Evolutionary conservation across 2,797 vertebrate species (phyloP).

Genomic region (Myoxocephalus aenaeus): DNA sequence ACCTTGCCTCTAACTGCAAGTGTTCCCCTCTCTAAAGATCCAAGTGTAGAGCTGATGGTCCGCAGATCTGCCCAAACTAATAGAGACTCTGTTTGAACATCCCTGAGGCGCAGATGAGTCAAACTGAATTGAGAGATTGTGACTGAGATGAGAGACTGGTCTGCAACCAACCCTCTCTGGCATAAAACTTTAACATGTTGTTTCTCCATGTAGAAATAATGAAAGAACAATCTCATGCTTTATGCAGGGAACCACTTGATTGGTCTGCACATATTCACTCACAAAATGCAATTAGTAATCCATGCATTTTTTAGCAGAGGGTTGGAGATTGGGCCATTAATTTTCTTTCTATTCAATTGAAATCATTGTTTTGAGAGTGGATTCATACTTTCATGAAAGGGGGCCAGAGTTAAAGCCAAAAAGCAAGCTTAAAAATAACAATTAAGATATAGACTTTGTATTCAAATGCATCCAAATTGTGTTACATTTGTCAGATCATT

Average conservation of each 20-base stretch:
- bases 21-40: background rate
- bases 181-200: slow-evolving; percentile 9
- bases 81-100: background rate
- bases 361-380: background rate
- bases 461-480: background rate
- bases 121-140: background rate
- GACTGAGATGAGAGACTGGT: background rate
- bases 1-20: background rate
- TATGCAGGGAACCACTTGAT: background rate
- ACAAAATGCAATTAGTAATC: background rate
- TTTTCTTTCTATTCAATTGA: background rate
- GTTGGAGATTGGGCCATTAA: background rate
- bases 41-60: background rate
- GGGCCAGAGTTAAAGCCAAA: background rate
- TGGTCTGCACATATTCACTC: background rate
- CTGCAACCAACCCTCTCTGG: background rate
- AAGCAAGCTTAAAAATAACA: background rate
- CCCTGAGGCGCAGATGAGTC: slow-evolving; percentile 11
- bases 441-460: background rate
- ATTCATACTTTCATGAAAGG: background rate
- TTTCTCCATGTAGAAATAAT: slow-evolving; percentile 9
- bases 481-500: background rate
- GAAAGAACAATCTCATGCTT: slow-evolving; percentile 5
- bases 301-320: background rate
- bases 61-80: slow-evolving; percentile 10